These are phyloP conservation scores for Drosophila yakuba DNA, from an alignment of 1,140 invertebrate genomes.

Conservation along the genomic window DNA sequence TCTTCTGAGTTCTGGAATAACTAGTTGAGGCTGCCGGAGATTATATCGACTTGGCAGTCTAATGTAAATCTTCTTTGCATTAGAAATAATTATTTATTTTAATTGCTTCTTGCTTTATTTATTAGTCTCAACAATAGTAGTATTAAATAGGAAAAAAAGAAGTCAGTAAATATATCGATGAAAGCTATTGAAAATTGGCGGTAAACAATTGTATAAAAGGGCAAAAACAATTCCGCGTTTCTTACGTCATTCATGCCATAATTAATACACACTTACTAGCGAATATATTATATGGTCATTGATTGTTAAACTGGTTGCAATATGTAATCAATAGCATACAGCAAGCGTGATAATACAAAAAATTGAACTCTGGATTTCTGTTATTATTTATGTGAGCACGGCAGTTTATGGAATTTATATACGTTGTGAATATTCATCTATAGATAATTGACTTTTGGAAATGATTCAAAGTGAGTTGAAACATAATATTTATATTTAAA, in stretches of 20 bases:
- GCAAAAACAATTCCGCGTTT: not conserved
- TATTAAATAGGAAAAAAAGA: too few relatives aligned
- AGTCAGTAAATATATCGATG: not conserved
- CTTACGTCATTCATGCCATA: constrained; percentile 8
- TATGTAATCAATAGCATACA: constrained; percentile 51
- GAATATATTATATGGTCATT: constrained; percentile 16
- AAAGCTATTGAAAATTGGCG: too few relatives aligned
- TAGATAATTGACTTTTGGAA: too few relatives aligned
- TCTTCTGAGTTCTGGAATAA: constrained; percentile 11
- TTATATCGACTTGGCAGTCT: not conserved
- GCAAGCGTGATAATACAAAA: constrained; percentile 50
- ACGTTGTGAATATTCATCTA: too few relatives aligned
- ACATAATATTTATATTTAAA: not conserved
- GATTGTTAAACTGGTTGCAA: constrained; percentile 16
- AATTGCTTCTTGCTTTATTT: not conserved
- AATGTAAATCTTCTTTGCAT: not conserved
- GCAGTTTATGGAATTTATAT: too few relatives aligned
- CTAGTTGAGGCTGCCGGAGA: constrained; percentile 5
- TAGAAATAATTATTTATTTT: constrained; percentile 24
- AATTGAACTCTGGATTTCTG: constrained; percentile 13
- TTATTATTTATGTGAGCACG: constrained; percentile 11
- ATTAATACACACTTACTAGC: constrained; percentile 13
- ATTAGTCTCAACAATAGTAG: not conserved
- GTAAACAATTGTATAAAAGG: too few relatives aligned
- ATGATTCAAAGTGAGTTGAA: not conserved